These are phyloP conservation scores for Dasypus novemcinctus DNA, from an alignment of 2,113 vertebrate species.

Conservation along the genomic window DNA sequence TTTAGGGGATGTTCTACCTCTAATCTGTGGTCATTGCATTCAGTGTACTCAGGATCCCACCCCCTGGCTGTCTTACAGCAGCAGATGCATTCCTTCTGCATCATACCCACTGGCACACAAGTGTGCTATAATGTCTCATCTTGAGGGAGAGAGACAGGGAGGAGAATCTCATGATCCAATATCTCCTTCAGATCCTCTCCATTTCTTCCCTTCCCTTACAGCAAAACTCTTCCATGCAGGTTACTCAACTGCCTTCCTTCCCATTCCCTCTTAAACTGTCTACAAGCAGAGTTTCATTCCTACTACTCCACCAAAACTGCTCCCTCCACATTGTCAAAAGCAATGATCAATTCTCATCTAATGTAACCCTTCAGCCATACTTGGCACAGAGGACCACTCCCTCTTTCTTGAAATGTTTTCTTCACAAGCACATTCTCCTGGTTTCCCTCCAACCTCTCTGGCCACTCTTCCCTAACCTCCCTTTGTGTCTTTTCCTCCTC, in stretches of 20 bases:
- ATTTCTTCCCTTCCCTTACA: not conserved
- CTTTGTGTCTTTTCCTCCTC: not conserved
- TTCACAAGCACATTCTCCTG: not conserved
- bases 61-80: not conserved
- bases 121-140: not conserved
- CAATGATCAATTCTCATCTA: not conserved
- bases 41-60: too few species aligned
- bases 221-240: not conserved
- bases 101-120: not conserved
- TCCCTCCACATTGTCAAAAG: not conserved
- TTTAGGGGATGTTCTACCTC: too few species aligned
- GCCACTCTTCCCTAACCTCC: not conserved
- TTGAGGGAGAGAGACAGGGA: not conserved
- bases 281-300: not conserved
- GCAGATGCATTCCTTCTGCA: not conserved
- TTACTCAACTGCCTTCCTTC: not conserved
- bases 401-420: not conserved
- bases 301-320: not conserved
- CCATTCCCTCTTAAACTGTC: not conserved
- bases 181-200: not conserved
- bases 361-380: not conserved
- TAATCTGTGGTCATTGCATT: not conserved
- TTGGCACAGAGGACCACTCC: not conserved
- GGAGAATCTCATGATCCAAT: not conserved
- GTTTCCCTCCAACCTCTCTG: not conserved